These are phyloP conservation scores for Scylla paramamosain DNA, from an alignment of 1,140 invertebrate genomes.

Conservation along the genomic window DNA sequence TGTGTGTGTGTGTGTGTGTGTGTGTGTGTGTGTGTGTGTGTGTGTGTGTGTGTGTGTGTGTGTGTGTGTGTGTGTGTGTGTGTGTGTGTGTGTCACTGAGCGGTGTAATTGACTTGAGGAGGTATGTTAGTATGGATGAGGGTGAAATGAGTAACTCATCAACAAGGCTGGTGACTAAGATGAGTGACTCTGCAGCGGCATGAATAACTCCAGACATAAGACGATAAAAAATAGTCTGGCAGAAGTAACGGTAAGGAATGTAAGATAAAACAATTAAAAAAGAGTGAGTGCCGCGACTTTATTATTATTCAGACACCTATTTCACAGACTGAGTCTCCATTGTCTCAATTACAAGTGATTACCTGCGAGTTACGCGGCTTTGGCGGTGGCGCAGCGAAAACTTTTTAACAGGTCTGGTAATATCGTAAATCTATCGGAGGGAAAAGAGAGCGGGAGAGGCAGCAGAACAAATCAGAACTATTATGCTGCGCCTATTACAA, in stretches of 20 bases:
- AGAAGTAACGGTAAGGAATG: background rate
- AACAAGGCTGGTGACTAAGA: background rate
- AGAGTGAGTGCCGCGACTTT: background rate
- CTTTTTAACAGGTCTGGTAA: conserved; percentile 28
- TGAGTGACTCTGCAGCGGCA: background rate
- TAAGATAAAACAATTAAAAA: background rate
- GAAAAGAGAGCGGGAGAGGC: background rate
- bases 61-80: conserved; percentile 17
- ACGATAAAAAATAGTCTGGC: background rate
- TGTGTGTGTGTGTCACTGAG: background rate
- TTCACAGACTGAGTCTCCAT: background rate
- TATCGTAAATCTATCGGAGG: conserved; percentile 52
- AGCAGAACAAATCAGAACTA: conserved; percentile 58
- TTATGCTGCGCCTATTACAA: background rate
- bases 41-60: background rate
- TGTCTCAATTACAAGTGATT: conserved; percentile 29
- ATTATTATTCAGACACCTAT: background rate
- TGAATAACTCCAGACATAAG: background rate
- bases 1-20: conserved; percentile 41
- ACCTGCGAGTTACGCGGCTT: conserved; percentile 13
- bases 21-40: conserved; percentile 29
- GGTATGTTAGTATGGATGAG: background rate
- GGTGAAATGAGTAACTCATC: background rate
- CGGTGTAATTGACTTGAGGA: background rate
- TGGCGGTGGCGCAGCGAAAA: background rate